Evolutionary conservation across 1,140 invertebrate genomes (phyloP), one percentile per base, ranked within the genome.

Genomic region (Ephestia elutella): DNA sequence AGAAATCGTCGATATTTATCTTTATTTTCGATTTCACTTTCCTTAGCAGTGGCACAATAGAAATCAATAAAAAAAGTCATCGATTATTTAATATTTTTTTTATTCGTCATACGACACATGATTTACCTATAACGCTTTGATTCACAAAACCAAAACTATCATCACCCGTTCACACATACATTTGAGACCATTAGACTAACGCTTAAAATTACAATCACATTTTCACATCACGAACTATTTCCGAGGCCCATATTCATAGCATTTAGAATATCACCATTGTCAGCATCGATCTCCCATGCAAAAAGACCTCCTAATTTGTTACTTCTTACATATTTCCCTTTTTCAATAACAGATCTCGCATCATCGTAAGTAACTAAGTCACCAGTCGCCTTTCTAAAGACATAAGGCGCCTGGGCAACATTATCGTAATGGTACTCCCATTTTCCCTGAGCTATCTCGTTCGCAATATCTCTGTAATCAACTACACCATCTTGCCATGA

Each of bases 241-340:
- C 85, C 85, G 0, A 87, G 68, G 21, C 82, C 85, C 77, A 82
- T 82, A 58, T 87, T 87, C 85, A 87, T 87, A n/a, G 78, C 78
- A 51, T 87, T 87, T 11, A 86, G 61, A 21, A 87, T 70, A 51
- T 86, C 82, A 32, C 85, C 85, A 61, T 85, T 86, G 55, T 87
- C 85, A 0, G 85, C 85, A 44, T 87, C 85, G 5, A 87, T 78
- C 71, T 87, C 85, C 85, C 85, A 87, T 25, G 85, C 83, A 54
- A 87, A 87, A 19, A 86, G 60, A 28, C 85, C 85, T 10, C 85
- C 85, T 0, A 87, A 70, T 56, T 87, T 86, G 55, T 87, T 86
- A 49, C 81, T 82, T 59, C 80, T 80, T 7, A 86, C 85, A 63
- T 87, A 87, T 65, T 87, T 87, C 9, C 79, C 82, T 57, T 87